A percentile compares a stretch with the other conserved stretches of the same genome.
Evolutionary conservation across 2,113 vertebrate species (phyloP).

Genomic region (Ornithorhynchus anatinus): DNA sequence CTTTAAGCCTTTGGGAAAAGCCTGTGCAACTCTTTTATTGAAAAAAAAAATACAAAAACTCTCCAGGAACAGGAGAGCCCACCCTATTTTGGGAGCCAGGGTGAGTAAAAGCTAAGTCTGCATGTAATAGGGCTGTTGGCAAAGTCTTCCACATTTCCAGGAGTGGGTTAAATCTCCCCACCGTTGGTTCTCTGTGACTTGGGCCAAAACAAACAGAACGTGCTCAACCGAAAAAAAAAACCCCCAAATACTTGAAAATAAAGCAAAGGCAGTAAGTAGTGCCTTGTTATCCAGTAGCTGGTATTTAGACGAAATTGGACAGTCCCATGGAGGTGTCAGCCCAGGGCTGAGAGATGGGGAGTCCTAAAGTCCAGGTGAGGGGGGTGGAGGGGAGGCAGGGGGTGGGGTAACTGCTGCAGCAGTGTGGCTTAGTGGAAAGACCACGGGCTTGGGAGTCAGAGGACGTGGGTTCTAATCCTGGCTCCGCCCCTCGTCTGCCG

Average conservation of each 20-base stretch:
- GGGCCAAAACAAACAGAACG: slow-evolving; percentile 55
- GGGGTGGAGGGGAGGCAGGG: too few species aligned
- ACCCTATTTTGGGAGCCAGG: not conserved
- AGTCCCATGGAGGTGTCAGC: too few species aligned
- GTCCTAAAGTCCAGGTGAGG: slow-evolving; percentile 54
- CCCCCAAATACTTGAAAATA: slow-evolving; percentile 62
- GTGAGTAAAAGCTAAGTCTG: not conserved
- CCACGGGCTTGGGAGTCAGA: not conserved
- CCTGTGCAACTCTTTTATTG: too few species aligned
- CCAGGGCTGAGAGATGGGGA: slow-evolving; percentile 8
- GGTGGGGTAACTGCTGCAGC: not conserved
- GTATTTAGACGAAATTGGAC: slow-evolving; percentile 55
- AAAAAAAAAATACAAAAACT: too few species aligned
- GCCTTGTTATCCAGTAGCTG: slow-evolving; percentile 54
- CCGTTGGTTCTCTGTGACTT: slow-evolving; percentile 35
- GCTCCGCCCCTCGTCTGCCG: too few species aligned
- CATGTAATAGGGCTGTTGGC: slow-evolving; percentile 1
- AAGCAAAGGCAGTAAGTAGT: slow-evolving; percentile 62
- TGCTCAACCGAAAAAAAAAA: slow-evolving; percentile 56
- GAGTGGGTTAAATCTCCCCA: slow-evolving; percentile 39
- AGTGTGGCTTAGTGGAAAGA: slow-evolving; percentile 4
- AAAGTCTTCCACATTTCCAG: slow-evolving; percentile 37
- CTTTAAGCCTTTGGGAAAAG: too few species aligned
- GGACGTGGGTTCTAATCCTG: slow-evolving; percentile 5
- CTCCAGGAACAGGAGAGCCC: too few species aligned